phyloP scores from a whole-genome alignment of 2,797 vertebrate genomes.

The Diceros bicornis region DNA sequence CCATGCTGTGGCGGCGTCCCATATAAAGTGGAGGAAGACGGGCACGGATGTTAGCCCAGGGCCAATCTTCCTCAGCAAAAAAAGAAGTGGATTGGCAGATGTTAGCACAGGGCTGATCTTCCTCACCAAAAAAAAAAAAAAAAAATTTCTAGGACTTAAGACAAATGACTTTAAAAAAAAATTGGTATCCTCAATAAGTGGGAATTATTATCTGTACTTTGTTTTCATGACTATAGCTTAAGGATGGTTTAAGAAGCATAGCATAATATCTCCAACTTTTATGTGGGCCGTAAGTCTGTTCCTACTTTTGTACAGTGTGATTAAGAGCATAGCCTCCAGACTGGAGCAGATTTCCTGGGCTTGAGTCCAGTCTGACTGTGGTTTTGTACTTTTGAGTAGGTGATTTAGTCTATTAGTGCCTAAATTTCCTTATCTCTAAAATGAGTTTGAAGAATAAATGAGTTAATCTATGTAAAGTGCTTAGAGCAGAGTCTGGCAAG shows the following conservation, averaged over 20 bases:
- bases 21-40: too few species aligned
- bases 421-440: slow-evolving; percentile 60
- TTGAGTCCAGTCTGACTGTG: slow-evolving; percentile 25
- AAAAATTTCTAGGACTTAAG: background rate
- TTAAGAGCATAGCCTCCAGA: background rate
- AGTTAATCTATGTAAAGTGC: background rate
- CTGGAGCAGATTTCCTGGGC: slow-evolving; percentile 30
- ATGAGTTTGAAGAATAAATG: slow-evolving; percentile 1
- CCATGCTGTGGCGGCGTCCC: too few species aligned
- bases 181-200: background rate
- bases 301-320: slow-evolving; percentile 22
- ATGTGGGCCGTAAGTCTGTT: background rate
- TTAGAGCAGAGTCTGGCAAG: background rate
- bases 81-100: too few species aligned
- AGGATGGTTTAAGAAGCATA: slow-evolving; percentile 37
- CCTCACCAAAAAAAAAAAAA: too few species aligned
- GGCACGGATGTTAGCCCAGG: too few species aligned
- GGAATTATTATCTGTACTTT: slow-evolving; percentile 34
- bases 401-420: background rate
- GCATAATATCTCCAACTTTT: slow-evolving; percentile 32
- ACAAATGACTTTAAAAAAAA: slow-evolving; percentile 4
- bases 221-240: slow-evolving; percentile 21
- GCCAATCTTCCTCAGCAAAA: too few species aligned
- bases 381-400: slow-evolving; percentile 52
- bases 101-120: too few species aligned